phyloP scores from a whole-genome alignment of 2,113 vertebrate genomes.

The Xenopus laevis region DNA sequence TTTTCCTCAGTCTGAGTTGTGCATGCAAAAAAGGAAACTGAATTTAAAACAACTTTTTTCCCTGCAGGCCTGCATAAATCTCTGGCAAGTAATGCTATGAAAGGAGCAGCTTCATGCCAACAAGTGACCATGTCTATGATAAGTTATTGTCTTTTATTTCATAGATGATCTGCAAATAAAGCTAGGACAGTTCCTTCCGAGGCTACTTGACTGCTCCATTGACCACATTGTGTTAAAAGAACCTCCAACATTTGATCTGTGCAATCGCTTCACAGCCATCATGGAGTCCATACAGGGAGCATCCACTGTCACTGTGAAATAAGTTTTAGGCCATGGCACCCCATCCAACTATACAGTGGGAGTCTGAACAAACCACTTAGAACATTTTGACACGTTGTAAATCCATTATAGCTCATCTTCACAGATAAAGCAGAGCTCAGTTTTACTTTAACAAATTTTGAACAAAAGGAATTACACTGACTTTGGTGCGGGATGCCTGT shows the following conservation, averaged over 20 bases:
- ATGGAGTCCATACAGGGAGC: slow-evolving; percentile 90
- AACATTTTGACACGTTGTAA: not conserved
- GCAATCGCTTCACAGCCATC: slow-evolving; percentile 86
- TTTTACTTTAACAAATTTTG: too few species aligned
- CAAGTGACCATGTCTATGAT: too few species aligned
- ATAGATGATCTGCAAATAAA: slow-evolving; percentile 82
- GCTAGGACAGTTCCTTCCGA: slow-evolving; percentile 85
- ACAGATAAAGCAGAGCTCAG: slow-evolving; percentile 12
- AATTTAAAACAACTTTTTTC: too few species aligned
- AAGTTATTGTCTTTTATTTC: slow-evolving; percentile 24
- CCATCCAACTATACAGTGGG: not conserved
- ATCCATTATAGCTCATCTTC: not conserved
- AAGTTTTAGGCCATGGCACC: not conserved
- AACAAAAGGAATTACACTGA: too few species aligned
- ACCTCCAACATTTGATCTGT: slow-evolving; percentile 89
- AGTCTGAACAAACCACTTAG: too few species aligned
- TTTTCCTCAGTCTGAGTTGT: too few species aligned
- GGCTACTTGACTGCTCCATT: slow-evolving; percentile 83
- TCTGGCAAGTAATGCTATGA: too few species aligned
- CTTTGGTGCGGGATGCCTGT: too few species aligned
- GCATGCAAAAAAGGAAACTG: too few species aligned
- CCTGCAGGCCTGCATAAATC: too few species aligned
- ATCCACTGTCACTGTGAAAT: slow-evolving; percentile 75
- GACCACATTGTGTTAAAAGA: slow-evolving; percentile 84
- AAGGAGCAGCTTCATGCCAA: too few species aligned